Evolutionary conservation across 2,797 vertebrate species (phyloP).

Genomic region (Adrianichthys oophorus): DNA sequence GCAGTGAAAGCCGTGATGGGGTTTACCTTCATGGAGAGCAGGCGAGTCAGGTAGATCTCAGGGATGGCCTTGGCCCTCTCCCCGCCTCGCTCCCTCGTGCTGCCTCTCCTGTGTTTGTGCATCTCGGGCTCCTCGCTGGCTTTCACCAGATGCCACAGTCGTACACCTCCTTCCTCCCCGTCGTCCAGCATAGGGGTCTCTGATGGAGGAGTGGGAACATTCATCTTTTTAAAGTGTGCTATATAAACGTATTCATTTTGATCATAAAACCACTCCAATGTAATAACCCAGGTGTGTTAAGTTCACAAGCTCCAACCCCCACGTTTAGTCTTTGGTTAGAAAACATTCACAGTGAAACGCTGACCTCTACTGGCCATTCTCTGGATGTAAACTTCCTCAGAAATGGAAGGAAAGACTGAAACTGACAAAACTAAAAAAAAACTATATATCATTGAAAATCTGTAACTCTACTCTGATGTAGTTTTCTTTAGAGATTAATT

Average conservation of each 20-base stretch:
- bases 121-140: constrained; percentile 91
- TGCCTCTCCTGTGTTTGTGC: constrained; percentile 89
- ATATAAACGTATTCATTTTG: neutral
- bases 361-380: constrained; percentile 25
- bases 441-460: no score
- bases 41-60: constrained; percentile 95
- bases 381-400: no score
- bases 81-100: constrained; percentile 88
- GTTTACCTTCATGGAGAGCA: constrained; percentile 96
- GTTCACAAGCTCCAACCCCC: neutral
- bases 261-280: neutral
- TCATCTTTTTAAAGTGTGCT: neutral
- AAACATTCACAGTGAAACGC: constrained; percentile 18
- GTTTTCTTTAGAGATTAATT: no score
- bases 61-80: constrained; percentile 96
- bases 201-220: constrained; percentile 40
- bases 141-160: constrained; percentile 94
- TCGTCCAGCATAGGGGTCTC: constrained; percentile 97
- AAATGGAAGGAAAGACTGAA: no score
- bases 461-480: no score
- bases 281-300: no score
- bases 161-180: constrained; percentile 91
- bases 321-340: neutral
- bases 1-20: neutral
- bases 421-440: no score